Evolutionary conservation across 2,888 invertebrate genomes (phyloP), one percentile per base, ranked within the genome.

Genomic region (Lepidocyrtinus sp.): DNA sequence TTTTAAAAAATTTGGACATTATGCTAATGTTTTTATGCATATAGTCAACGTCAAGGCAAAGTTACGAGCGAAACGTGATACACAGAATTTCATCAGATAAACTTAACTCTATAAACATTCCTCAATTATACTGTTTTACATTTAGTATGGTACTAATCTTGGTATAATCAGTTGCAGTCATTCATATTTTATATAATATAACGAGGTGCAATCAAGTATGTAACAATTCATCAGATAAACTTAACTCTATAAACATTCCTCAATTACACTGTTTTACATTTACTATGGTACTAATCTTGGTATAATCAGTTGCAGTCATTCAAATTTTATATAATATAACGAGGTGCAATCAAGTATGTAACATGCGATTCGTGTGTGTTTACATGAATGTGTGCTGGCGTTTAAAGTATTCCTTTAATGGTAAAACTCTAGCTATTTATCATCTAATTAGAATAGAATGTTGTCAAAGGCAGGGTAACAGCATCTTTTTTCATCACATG

Each of bases 61-160:
- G 21, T 21, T 59, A 36, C 36, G 36, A 36, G 12, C n/a, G 59
- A 12, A 9, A 59, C 7, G 22, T 21, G 3, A 21, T 59, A 19
- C 59, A 59, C 22, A 59, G 17, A 55, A n/a, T 59, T 59, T n/a
- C 55, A 59, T 21, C 3, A n/a, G 59, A 21, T 21, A n/a, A n/a
- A 59, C 59, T 59, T 59, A 59, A 50, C 12, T 15, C 50, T 59
- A 59, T 21, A 59, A 5, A 21, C 12, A 21, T 1, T 59, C n/a
- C 59, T 59, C 9, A 59, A 50, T 22, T 59, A n/a, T n/a, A 21
- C n/a, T n/a, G 55, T 55, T 55, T 55, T 7, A n/a, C 15, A 55
- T 55, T 55, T 55, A 55, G 17, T 55, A 55, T 55, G 55, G 55
- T 55, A 55, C 55, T 55, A n/a, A n/a, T n/a, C 17, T 55, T 55